Percentiles rank a stretch among this genome's conserved stretches.
Evolutionary conservation across 2,113 vertebrate species (phyloP).

Genomic region (Spilogale gracilis): DNA sequence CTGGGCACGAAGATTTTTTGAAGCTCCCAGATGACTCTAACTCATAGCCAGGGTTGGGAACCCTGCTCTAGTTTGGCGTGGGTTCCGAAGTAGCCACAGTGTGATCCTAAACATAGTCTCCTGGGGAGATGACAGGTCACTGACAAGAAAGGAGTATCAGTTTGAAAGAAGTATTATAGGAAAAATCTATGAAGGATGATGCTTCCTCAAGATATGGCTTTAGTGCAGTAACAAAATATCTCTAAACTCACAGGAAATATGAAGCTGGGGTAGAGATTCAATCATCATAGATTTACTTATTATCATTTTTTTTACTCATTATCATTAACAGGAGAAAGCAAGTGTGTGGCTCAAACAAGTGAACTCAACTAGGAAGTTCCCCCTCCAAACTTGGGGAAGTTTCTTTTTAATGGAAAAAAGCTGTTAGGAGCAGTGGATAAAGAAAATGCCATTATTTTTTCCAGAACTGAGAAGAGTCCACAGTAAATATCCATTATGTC

Average conservation of each 20-base stretch:
- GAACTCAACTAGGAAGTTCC: neutral
- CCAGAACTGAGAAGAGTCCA: conserved; percentile 45
- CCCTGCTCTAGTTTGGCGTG: neutral
- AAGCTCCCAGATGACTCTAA: neutral
- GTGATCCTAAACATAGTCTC: neutral
- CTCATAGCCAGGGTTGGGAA: neutral
- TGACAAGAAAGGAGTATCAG: neutral
- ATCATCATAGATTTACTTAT: neutral
- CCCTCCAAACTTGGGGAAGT: neutral
- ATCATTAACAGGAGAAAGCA: neutral
- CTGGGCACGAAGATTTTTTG: neutral
- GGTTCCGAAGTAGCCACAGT: neutral
- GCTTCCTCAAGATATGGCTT: neutral
- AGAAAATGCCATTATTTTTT: conserved; percentile 10
- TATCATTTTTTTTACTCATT: neutral
- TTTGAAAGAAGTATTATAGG: conserved; percentile 31
- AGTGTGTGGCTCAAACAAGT: neutral
- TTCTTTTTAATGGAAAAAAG: neutral
- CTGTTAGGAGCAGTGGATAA: neutral
- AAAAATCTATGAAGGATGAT: conserved; percentile 11
- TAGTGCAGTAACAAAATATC: neutral
- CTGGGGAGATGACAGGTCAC: neutral
- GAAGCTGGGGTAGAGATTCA: neutral
- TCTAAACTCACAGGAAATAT: neutral
- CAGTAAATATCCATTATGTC: conserved; percentile 8